Percentiles rank a stretch among this genome's conserved stretches.
These are phyloP conservation scores for Ochropacha duplaris DNA, from an alignment of 2,888 invertebrate species.

Conservation along the genomic window DNA sequence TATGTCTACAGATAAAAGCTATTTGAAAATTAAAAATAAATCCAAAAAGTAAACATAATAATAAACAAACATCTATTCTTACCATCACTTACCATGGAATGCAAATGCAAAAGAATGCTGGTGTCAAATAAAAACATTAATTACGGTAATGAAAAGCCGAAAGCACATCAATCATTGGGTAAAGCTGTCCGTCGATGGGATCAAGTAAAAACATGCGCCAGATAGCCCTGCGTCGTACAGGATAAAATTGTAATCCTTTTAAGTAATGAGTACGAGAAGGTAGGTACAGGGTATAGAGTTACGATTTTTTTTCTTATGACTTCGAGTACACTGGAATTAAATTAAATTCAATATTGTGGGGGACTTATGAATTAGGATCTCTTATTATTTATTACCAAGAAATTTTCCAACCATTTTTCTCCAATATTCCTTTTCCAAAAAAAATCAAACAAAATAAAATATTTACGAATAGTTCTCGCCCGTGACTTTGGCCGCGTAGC, in stretches of 20 bases:
- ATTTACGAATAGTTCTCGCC: too few species aligned
- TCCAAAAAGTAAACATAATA: neutral
- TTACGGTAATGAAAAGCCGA: constrained; percentile 49
- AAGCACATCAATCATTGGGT: constrained; percentile 65
- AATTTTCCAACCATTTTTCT: too few species aligned
- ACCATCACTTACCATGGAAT: constrained; percentile 2
- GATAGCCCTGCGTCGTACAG: constrained; percentile 45
- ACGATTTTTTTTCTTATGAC: too few species aligned
- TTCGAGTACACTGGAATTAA: too few species aligned
- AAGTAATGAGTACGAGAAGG: constrained; percentile 74
- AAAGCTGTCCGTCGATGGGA: constrained; percentile 47
- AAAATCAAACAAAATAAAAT: too few species aligned
- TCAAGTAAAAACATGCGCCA: constrained; percentile 56
- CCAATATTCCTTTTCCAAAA: too few species aligned
- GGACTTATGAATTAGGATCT: too few species aligned
- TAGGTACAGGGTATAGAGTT: constrained; percentile 53
- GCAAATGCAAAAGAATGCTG: constrained; percentile 18
- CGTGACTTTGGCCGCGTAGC: too few species aligned
- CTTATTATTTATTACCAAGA: too few species aligned
- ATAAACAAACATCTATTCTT: neutral
- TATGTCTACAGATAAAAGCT: too few species aligned
- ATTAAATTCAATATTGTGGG: too few species aligned
- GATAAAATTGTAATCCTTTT: constrained; percentile 81
- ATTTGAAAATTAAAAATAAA: too few species aligned
- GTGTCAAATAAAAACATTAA: constrained; percentile 41